Base-by-base conservation (phyloP, 2,888 invertebrate genomes). In the Tenthredo notha region DNA sequence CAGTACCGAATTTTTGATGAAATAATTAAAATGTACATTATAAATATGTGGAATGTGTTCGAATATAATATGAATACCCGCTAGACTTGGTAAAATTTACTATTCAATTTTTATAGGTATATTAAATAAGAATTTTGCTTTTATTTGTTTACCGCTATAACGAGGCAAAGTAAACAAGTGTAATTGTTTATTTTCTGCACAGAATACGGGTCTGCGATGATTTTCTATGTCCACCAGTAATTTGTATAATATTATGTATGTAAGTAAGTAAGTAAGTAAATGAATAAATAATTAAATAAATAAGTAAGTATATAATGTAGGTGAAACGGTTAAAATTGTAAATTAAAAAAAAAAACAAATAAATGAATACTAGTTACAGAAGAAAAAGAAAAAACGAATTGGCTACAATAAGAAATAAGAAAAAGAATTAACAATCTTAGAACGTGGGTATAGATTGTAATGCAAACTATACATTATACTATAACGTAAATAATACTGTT, bases 11-110 rank as follows among this genome's bases (percentile, higher is more conserved):
- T 40, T 40, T 67, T 61, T 61, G 21, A 9, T 1, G 29, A 54
- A 29, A 80, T 61, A 61, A 80, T 40, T 43, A 40, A 43, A 83
- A 25, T 83, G 67, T 83, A 67, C 65, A 83, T 83, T 83, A 67
- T 70, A 67, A 83, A 83, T 43, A 83, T 67, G 40, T 67, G 47
- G 10, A 83, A 47, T 10, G 67, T 83, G 43, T 67, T 83, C 10
- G 21, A 43, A 67, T 67, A 67, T 83, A 83, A 15, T 37, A 47
- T 43, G 29, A 67, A 83, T 47, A 10, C 50, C 67, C n/a, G 21
- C 33, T 83, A 67, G 12, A 25, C 21, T 74, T 74, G 43, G 21
- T 40, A 6, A 40, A 74, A 29, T 43, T 43, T 74, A 43, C 47
- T 25, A 43, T 74, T 25, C 43, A 43, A 74, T 43, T 74, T 74